These are phyloP conservation scores for Calonectris borealis DNA, from an alignment of 2,113 vertebrate genomes.

Conservation along the genomic window DNA sequence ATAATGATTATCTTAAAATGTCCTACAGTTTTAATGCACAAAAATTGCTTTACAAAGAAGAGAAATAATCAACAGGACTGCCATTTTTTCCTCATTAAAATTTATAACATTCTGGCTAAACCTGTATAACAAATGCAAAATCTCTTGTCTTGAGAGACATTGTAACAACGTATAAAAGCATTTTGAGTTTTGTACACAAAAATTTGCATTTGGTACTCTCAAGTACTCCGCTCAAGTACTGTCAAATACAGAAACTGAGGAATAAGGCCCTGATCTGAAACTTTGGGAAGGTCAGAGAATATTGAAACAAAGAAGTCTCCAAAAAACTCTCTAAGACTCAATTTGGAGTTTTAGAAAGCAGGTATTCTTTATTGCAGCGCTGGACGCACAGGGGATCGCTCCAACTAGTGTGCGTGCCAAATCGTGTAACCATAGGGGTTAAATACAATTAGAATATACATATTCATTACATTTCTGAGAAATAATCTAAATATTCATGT, in stretches of 20 bases:
- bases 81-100: not conserved
- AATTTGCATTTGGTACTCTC: not conserved
- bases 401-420: too few species aligned
- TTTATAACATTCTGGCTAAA: not conserved
- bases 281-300: not conserved
- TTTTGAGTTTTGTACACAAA: not conserved
- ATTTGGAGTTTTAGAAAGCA: too few species aligned
- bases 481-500: too few species aligned
- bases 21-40: not conserved
- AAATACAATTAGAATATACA: too few species aligned
- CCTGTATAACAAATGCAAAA: not conserved
- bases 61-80: not conserved
- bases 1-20: not conserved
- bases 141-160: not conserved
- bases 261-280: not conserved
- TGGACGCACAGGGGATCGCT: too few species aligned
- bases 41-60: not conserved
- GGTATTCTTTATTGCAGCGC: too few species aligned
- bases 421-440: too few species aligned
- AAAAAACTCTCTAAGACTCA: too few species aligned
- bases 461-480: too few species aligned
- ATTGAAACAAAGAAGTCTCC: too few species aligned
- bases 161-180: not conserved
- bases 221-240: not conserved
- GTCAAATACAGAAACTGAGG: not conserved